Percentiles rank a stretch among this genome's conserved stretches.
phyloP scores from a whole-genome alignment of 2,888 invertebrate species.

The Cremastobaeus sp. region DNA sequence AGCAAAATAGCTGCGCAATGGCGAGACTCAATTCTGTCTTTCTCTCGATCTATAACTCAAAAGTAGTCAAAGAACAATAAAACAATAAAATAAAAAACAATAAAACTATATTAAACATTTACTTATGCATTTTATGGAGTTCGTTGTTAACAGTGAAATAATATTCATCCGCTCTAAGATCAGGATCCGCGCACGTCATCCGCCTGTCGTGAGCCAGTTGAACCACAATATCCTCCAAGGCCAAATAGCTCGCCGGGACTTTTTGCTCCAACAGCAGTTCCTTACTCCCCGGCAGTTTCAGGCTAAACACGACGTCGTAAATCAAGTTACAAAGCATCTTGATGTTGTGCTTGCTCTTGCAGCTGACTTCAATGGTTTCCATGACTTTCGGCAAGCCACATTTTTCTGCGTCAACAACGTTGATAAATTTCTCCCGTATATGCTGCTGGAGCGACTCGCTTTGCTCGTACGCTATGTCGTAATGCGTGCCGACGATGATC shows the following conservation, averaged over 20 bases:
- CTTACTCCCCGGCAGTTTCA: conserved; percentile 93
- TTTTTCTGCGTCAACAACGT: conserved; percentile 96
- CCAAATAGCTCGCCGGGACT: conserved; percentile 96
- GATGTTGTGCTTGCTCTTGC: conserved; percentile 93
- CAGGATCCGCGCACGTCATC: conserved; percentile 86
- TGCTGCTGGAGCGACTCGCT: conserved; percentile 92
- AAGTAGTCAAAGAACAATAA: no score
- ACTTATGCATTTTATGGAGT: conserved; percentile 83
- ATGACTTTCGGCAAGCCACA: conserved; percentile 95
- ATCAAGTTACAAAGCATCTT: conserved; percentile 93
- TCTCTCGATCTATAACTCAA: no score
- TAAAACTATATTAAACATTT: no score
- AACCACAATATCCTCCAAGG: conserved; percentile 94
- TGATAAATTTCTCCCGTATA: conserved; percentile 92
- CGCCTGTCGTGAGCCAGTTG: conserved; percentile 88
- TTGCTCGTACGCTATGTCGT: conserved; percentile 88
- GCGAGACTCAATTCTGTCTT: no score
- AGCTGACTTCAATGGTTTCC: conserved; percentile 94
- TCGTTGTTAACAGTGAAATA: conserved; percentile 74
- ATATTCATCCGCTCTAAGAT: conserved; percentile 90
- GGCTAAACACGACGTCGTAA: conserved; percentile 94
- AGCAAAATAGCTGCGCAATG: no score
- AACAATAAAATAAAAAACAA: no score
- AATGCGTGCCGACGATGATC: conserved; percentile 97
- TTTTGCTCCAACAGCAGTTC: conserved; percentile 94